These are phyloP conservation scores for Furnarius figulus DNA, from an alignment of 2,113 vertebrate species.

Conservation along the genomic window DNA sequence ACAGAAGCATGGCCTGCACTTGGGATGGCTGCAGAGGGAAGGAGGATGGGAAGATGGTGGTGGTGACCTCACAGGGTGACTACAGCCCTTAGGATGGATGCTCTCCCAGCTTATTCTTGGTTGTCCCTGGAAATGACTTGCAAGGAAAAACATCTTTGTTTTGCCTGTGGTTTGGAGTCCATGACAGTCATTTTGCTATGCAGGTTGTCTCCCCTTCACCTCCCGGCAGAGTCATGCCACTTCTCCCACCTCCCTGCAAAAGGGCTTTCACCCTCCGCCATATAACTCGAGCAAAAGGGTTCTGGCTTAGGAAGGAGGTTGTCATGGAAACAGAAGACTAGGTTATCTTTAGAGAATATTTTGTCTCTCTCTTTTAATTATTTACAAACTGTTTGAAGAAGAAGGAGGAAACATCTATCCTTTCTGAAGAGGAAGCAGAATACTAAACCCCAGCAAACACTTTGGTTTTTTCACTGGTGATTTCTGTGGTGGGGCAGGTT, in stretches of 20 bases:
- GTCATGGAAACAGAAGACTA: constrained; percentile 54
- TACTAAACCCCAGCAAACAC: not conserved
- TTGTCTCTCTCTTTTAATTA: constrained; percentile 69
- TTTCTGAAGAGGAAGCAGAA: not conserved
- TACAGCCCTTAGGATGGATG: not conserved
- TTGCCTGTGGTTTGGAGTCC: not conserved
- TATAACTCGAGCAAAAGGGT: constrained; percentile 7
- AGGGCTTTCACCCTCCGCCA: not conserved
- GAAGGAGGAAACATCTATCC: constrained; percentile 15
- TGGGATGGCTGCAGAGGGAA: not conserved
- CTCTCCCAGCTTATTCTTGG: not conserved
- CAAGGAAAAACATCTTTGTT: not conserved
- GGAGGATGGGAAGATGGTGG: not conserved
- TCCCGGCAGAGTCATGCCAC: not conserved
- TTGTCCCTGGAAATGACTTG: not conserved
- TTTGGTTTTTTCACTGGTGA: not conserved
- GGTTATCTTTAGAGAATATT: constrained; percentile 61
- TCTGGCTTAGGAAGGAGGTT: constrained; percentile 44
- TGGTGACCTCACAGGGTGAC: not conserved
- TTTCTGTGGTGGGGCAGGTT: not conserved
- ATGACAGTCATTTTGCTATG: not conserved
- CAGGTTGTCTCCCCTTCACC: not conserved
- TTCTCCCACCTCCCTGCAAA: not conserved
- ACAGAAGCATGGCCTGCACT: not conserved
- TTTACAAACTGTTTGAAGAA: constrained; percentile 65